Conservation (phyloP, 2,113 vertebrate genomes). For the Paradoxurus hermaphroditus region DNA sequence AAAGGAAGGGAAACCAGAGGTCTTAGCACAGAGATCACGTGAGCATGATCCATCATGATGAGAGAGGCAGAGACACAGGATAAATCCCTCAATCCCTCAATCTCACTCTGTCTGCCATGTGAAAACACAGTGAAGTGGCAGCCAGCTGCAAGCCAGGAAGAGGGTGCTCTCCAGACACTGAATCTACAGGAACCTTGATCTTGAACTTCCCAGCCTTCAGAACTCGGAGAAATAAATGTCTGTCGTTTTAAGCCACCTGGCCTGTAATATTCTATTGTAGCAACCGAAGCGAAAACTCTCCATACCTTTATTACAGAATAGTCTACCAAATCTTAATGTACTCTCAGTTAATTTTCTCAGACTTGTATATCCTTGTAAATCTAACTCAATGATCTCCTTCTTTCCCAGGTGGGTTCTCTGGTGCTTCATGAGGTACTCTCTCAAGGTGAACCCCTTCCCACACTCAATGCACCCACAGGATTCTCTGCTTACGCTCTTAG, state of each 20-base stretch:
- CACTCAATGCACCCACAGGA: constrained; percentile 36
- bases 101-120: neutral
- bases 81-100: neutral
- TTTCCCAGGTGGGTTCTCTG: constrained; percentile 77
- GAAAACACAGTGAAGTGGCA: neutral
- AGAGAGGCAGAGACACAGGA: neutral
- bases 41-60: neutral
- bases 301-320: neutral
- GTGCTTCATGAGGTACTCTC: constrained; percentile 77
- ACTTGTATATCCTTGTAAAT: constrained; percentile 9
- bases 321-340: neutral
- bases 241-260: neutral
- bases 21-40: neutral
- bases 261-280: neutral
- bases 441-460: constrained; percentile 55
- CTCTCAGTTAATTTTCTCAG: neutral
- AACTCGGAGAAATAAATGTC: neutral
- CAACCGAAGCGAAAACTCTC: neutral
- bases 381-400: neutral
- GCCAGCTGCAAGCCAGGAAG: neutral
- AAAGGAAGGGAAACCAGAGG: neutral
- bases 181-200: neutral
- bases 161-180: neutral
- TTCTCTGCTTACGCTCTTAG: neutral
- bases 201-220: neutral